These are phyloP conservation scores for Netelia virgata DNA, from an alignment of 2,888 invertebrate genomes.

Conservation along the genomic window DNA sequence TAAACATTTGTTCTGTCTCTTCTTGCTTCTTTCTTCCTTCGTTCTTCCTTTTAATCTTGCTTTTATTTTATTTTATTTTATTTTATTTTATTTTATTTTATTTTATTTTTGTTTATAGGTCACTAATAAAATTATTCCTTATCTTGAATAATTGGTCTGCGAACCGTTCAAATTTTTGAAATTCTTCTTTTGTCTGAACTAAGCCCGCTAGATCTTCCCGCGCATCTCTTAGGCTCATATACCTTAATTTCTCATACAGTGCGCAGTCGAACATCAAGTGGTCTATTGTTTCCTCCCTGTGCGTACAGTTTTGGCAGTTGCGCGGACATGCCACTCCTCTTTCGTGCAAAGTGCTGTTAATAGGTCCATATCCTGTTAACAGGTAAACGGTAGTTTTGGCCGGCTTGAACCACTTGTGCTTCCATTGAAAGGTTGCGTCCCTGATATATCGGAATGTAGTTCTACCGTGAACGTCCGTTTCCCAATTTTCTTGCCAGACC, in stretches of 20 bases:
- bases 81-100: not conserved
- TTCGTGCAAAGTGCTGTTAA: not conserved
- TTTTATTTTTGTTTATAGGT: not conserved
- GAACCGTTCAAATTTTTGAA: not conserved
- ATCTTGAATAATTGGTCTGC: not conserved
- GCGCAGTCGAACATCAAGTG: conserved; percentile 5
- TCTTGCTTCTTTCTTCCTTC: no score
- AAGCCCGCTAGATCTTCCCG: not conserved
- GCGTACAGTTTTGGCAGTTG: not conserved
- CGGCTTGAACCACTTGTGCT: not conserved
- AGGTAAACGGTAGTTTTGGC: conserved; percentile 44
- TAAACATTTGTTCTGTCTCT: not conserved
- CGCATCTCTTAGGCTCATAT: not conserved
- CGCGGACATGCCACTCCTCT: not conserved
- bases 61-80: no score
- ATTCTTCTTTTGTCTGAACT: not conserved
- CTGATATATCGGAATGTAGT: conserved; percentile 1
- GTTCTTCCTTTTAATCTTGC: no score
- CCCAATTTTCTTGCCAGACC: not conserved
- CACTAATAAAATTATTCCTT: not conserved
- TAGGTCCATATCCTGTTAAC: conserved; percentile 2
- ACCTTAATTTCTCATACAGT: not conserved
- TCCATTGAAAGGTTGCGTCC: not conserved
- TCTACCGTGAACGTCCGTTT: not conserved
- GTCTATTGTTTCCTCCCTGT: not conserved